A percentile compares a stretch with the other conserved stretches of the same genome.
Conservation (phyloP, 2,113 vertebrate genomes). For the Sorex araneus region DNA sequence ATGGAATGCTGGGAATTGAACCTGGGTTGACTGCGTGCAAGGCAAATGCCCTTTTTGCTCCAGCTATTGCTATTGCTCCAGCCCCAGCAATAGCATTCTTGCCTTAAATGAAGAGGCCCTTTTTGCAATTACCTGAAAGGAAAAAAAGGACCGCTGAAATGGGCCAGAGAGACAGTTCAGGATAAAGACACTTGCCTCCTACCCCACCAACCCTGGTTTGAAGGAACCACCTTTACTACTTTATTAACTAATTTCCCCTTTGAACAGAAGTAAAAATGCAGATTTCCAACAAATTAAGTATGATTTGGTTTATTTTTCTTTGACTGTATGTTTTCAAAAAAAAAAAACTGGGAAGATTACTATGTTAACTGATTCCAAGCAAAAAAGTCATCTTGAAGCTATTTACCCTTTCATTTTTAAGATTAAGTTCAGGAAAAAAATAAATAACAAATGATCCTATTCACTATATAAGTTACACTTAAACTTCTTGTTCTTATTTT, state of each 20-base stretch:
- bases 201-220: too few species aligned
- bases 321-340: constrained; percentile 45
- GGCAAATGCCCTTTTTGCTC: too few species aligned
- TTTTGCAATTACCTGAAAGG: too few species aligned
- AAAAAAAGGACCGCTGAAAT: too few species aligned
- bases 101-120: too few species aligned
- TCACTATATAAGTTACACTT: constrained; percentile 69
- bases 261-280: constrained; percentile 82
- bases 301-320: constrained; percentile 80
- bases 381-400: constrained; percentile 61
- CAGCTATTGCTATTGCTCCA: too few species aligned
- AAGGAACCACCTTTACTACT: constrained; percentile 58
- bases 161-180: too few species aligned
- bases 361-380: constrained; percentile 64
- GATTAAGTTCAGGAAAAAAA: constrained; percentile 72
- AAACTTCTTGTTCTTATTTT: constrained; percentile 44
- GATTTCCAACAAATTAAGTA: constrained; percentile 79
- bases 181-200: too few species aligned
- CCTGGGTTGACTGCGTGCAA: too few species aligned
- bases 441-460: constrained; percentile 74
- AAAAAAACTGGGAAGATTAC: constrained; percentile 45
- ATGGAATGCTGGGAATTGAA: too few species aligned
- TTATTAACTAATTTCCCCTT: constrained; percentile 55
- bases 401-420: constrained; percentile 53
- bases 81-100: too few species aligned